Evolutionary conservation across 2,888 invertebrate species (phyloP), one percentile per base, ranked within the genome.

Genomic region (Calameuta pallipes): DNA sequence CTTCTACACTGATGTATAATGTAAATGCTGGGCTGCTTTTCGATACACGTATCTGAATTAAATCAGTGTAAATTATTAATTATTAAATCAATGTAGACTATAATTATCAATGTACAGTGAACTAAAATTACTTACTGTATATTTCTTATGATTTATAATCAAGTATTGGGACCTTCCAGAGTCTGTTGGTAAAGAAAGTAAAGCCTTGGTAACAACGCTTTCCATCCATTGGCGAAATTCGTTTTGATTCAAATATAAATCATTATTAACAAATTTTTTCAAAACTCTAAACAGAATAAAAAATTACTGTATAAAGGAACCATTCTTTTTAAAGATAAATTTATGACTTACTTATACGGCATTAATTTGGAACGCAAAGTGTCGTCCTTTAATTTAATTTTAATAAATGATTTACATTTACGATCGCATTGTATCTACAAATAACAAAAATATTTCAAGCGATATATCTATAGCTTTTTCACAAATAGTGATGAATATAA

Each of bases 1-100:
- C 80, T 73, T 92, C 91, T 31, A 88, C 82, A 6, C 88, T 77
- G 23, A 94, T 85, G 78, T 89, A 90, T 9, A 94, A 82, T 0
- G 94, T 94, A 83, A 93, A 93, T 4, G 94, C 94, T 0, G 94
- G 94, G 0, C 94, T 94, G 0, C 92, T 90, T 82, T 93, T 92
- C 75, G 84, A 91, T 77, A 92, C 90, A 3, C 81, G 90, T 68
- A 93, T 84, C 83, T 92, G 75, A 78, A 92, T 92, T 1, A 23
- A 11, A 69, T 69, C 15, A 23, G 23, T 56, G 23, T 23, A 56
- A 35, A 23, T 33, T 30, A 4, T 11, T 73, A 12, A 15, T 68
- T 68, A 36, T 41, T 73, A 56, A 23, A 75, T 36, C 9, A 35
- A 30, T 73, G 35, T 33, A 75, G n/a, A 30, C 3, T 37, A 73